Evolutionary conservation across 2,797 vertebrate genomes (phyloP), one percentile per base, ranked within the genome.

Genomic region (Tapera naevia): DNA sequence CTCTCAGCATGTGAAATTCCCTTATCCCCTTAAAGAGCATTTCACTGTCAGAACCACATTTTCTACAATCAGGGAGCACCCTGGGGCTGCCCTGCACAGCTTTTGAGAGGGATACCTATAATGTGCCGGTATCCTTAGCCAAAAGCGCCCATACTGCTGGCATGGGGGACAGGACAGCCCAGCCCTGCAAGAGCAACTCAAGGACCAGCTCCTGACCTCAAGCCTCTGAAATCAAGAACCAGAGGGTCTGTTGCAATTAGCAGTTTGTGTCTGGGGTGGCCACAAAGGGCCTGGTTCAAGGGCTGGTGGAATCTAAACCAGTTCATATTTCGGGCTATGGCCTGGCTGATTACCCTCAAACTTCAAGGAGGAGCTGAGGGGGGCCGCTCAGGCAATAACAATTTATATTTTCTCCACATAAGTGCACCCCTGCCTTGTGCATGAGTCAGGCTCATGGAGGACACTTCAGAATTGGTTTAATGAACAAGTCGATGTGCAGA

Each of bases 91-190:
- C 24, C 19, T 23, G 30, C 61, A 57, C 25, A 28, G 25, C 61
- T 83, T 60, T 50, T 10, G 0, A 27, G 41, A 22, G 24, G 10
- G 10, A 53, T 30, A 53, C 5, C 3, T 21, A 21, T 18, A n/a
- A 50, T 9, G 21, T 33, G 16, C 17, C 16, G 53, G 58, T 14
- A 85, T 3, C 9, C 11, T 17, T 33, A n/a, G 43, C 30, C 56
- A 82, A 56, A 5, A 56, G 45, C 64, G 0, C 21, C 17, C 1
- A 0, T 0, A 1, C 24, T 74, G 39, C 37, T 65, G 11, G 21
- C n/a, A 30, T 0, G 0, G 30, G 37, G 18, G 9, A 79, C 24
- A 30, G 2, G 8, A 48, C 27, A 66, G 64, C 28, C 46, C 61
- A 57, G 66, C 17, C 22, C 51, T 57, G 6, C 0, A 48, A 21